These are phyloP conservation scores for Spinus olivaceus DNA, from an alignment of 2,797 vertebrate genomes.

Conservation along the genomic window DNA sequence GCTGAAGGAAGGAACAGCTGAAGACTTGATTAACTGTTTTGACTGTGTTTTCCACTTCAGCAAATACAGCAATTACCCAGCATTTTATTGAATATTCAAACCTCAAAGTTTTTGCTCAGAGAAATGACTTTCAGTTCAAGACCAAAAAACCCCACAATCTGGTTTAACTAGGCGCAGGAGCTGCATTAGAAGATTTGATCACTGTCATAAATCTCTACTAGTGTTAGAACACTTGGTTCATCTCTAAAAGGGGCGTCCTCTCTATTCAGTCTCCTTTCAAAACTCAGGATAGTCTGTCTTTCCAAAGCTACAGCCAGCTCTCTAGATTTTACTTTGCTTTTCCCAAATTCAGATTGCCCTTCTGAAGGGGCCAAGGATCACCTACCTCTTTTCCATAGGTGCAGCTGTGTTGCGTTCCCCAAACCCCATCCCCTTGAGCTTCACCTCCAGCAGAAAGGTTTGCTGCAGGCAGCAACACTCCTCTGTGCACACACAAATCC, in stretches of 20 bases:
- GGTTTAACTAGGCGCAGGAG: neutral
- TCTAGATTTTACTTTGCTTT: neutral
- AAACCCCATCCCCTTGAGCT: neutral
- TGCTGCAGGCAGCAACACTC: neutral
- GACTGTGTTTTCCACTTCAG: neutral
- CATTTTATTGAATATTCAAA: neutral
- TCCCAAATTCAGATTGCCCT: neutral
- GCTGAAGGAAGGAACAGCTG: neutral
- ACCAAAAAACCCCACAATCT: neutral
- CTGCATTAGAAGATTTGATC: neutral
- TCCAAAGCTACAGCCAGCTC: neutral
- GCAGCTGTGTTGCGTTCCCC: neutral
- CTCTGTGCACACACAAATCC: neutral
- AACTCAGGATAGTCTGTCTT: neutral
- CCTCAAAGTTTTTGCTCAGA: neutral
- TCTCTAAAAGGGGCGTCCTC: neutral
- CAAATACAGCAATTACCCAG: neutral
- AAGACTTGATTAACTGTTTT: constrained; percentile 23
- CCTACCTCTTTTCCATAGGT: neutral
- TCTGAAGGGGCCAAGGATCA: neutral
- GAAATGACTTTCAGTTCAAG: neutral
- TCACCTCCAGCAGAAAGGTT: neutral
- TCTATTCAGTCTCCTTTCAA: neutral
- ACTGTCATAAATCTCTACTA: neutral
- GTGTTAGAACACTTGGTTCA: rapidly evolving